These are phyloP conservation scores for Rhipidura dahli DNA, from an alignment of 2,113 vertebrate species.

Conservation along the genomic window DNA sequence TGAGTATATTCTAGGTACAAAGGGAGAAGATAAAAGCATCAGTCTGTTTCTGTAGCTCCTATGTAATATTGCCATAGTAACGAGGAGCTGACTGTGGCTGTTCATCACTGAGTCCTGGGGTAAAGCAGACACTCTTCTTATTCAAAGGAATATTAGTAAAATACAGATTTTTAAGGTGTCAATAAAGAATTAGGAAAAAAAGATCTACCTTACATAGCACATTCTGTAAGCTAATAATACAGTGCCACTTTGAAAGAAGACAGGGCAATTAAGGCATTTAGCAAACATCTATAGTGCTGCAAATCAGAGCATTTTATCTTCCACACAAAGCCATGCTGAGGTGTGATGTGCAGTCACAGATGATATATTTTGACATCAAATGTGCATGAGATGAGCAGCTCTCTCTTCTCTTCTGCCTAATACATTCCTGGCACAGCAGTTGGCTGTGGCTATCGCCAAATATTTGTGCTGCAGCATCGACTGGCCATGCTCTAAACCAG, in stretches of 20 bases:
- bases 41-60: conserved; percentile 31
- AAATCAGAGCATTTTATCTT: neutral
- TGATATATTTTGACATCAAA: conserved; percentile 39
- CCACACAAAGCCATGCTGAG: conserved; percentile 1
- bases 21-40: conserved; percentile 36
- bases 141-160: conserved; percentile 35
- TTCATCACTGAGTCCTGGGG: conserved; percentile 38
- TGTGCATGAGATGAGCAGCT: neutral
- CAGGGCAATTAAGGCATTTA: conserved; percentile 4
- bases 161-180: neutral
- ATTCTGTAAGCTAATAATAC: neutral
- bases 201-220: neutral
- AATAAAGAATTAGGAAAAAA: neutral
- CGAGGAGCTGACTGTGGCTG: conserved; percentile 59
- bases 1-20: conserved; percentile 1
- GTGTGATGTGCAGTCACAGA: conserved; percentile 29
- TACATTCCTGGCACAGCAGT: neutral
- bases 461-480: neutral
- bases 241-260: neutral
- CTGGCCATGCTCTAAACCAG: neutral
- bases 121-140: neutral
- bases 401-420: neutral
- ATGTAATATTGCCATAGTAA: conserved; percentile 74
- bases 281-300: conserved; percentile 16
- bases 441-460: neutral